These are phyloP conservation scores for Ladona fulva DNA, from an alignment of 1,140 invertebrate species.

Conservation along the genomic window DNA sequence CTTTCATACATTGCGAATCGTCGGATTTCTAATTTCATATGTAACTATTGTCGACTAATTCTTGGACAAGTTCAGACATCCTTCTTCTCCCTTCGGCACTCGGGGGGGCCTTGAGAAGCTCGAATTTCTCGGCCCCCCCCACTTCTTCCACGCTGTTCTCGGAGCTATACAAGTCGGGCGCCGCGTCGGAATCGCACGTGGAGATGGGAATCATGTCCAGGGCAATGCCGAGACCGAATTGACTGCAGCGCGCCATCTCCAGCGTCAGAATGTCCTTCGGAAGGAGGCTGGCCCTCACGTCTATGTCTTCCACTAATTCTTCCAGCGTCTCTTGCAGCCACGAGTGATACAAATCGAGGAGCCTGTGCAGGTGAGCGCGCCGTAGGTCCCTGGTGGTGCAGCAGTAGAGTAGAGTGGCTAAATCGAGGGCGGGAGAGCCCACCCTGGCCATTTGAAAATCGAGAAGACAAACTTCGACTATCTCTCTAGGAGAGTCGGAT, in stretches of 20 bases:
- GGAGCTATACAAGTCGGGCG: conserved; percentile 55
- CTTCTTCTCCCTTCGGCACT: conserved; percentile 46
- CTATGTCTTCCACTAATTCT: neutral
- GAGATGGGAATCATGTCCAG: conserved; percentile 62
- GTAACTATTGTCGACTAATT: conserved; percentile 44
- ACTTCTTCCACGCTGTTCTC: conserved; percentile 26
- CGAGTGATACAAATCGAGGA: neutral
- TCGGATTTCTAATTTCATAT: conserved; percentile 24
- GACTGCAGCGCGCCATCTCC: conserved; percentile 52
- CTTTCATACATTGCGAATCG: no score
- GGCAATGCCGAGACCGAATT: conserved; percentile 55
- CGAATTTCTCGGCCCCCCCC: conserved; percentile 24
- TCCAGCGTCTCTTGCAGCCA: neutral
- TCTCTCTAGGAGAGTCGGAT: neutral
- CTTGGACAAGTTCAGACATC: conserved; percentile 48
- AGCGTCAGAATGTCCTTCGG: conserved; percentile 21
- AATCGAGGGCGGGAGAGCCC: conserved; percentile 22
- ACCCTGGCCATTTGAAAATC: conserved; percentile 25
- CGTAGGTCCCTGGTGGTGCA: conserved; percentile 11
- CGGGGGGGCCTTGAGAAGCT: conserved; percentile 37
- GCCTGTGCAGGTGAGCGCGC: neutral
- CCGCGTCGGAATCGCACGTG: conserved; percentile 57
- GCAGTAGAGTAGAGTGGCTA: conserved; percentile 25
- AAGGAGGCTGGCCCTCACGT: neutral
- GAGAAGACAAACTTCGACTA: conserved; percentile 16